A percentile compares a stretch with the other conserved stretches of the same genome.
Evolutionary conservation across 2,113 vertebrate genomes (phyloP).

Genomic region (Megaceryle maxima): DNA sequence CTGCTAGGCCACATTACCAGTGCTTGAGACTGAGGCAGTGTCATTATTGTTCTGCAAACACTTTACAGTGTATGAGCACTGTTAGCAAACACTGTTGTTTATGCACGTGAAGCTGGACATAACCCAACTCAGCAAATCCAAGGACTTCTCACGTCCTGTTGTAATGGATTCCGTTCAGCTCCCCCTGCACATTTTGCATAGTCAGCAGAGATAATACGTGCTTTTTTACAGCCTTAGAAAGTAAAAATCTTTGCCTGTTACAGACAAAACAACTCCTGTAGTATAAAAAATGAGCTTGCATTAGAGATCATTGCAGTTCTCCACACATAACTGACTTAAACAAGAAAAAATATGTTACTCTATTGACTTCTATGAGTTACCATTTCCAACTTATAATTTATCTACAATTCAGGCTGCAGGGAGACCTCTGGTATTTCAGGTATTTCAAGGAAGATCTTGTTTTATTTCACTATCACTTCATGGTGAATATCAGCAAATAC

Average conservation of each 20-base stretch:
- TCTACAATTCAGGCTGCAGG: neutral
- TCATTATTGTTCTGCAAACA: neutral
- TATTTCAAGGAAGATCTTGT: neutral
- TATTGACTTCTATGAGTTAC: neutral
- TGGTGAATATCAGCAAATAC: neutral
- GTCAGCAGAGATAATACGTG: neutral
- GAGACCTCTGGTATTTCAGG: neutral
- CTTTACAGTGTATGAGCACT: neutral
- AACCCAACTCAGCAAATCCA: neutral
- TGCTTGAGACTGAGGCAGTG: neutral
- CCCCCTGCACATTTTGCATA: neutral
- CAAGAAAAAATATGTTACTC: neutral
- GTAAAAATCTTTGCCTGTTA: neutral
- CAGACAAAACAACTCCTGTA: neutral
- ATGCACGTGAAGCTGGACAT: neutral
- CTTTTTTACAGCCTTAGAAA: neutral
- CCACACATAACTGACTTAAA: neutral
- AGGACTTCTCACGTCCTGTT: neutral
- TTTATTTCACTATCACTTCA: neutral
- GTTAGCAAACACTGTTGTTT: neutral
- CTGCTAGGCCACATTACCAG: neutral
- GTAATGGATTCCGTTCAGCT: neutral
- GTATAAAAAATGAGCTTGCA: neutral
- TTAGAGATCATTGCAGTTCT: neutral
- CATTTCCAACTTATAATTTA: neutral